Base-by-base conservation (phyloP, 2,888 invertebrate genomes). In the Neoascia interrupta region DNA sequence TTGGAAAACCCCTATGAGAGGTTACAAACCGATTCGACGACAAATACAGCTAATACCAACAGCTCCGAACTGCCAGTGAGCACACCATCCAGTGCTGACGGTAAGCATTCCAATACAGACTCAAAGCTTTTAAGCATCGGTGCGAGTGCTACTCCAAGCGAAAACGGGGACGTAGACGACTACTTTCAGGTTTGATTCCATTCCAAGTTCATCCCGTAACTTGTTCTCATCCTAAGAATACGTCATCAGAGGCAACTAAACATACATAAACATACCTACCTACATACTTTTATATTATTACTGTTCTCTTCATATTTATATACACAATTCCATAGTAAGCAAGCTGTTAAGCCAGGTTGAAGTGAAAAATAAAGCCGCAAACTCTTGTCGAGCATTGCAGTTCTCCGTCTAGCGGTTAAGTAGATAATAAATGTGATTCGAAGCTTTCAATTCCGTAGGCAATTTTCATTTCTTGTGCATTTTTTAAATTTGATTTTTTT, bases 1-100 rank as follows among this genome's bases (percentile, higher is more conserved):
- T 85, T 92, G 1, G 93, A 93, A 53, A 93, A 94, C 51, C 93
- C 94, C 0, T 94, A 94, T 73, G 94, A 94, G 84, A 90, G 91
- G 82, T 89, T 93, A 10, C 88, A 90, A 39, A 89, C 88, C 18
- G 90, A 89, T 18, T 81, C 81, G 8, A 83, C 60, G 34, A 81
- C 81, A 45, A 81, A 84, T 70, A 81, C 84, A 37, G 72, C 83
- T 10, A 58, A 54, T 19, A 70, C 80, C 26, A 31, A 76, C 13
- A 81, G 81, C 16, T 79, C 81, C 39, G 61, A 81, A 41, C 69
- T 81, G 23, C 81, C 81, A 23, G 54, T 68, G 19, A 69, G 74
- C 26, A 80, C 73, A 36, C 74, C 74, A 6, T 80, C 80, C 16
- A 80, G 69, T 45, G 75, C 16, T 5, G 70, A 68, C 45, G 64